Conservation (phyloP, 2,113 vertebrate species). For the Scortum barcoo region DNA sequence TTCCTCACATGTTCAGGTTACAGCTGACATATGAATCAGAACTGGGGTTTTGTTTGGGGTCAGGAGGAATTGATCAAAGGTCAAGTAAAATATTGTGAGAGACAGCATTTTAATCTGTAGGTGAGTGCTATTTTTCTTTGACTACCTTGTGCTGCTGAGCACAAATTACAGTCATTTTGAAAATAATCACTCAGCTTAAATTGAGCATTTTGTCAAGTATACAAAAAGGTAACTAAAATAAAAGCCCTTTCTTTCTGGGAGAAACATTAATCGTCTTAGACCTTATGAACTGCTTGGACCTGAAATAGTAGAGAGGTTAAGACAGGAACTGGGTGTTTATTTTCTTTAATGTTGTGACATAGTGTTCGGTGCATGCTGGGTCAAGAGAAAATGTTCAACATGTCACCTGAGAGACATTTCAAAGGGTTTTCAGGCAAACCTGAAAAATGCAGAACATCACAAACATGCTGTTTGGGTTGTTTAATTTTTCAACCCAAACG, state of each 20-base stretch:
- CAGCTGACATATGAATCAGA: background rate
- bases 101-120: background rate
- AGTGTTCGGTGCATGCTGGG: no score
- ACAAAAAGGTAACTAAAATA: background rate
- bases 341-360: background rate
- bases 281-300: no score
- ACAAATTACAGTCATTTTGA: constrained; percentile 6
- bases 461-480: constrained; percentile 28
- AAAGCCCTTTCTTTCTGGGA: no score
- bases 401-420: no score
- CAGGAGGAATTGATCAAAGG: background rate
- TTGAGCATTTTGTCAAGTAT: background rate
- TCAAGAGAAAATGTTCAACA: background rate
- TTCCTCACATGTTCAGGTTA: background rate
- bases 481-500: background rate
- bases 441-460: background rate
- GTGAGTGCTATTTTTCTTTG: background rate
- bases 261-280: background rate
- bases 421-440: no score
- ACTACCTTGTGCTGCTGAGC: background rate
- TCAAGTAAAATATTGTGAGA: background rate
- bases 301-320: background rate
- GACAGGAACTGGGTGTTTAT: background rate
- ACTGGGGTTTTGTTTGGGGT: background rate
- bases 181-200: background rate